These are phyloP conservation scores for Thymelicus lineola DNA, from an alignment of 2,888 invertebrate species.

Conservation along the genomic window DNA sequence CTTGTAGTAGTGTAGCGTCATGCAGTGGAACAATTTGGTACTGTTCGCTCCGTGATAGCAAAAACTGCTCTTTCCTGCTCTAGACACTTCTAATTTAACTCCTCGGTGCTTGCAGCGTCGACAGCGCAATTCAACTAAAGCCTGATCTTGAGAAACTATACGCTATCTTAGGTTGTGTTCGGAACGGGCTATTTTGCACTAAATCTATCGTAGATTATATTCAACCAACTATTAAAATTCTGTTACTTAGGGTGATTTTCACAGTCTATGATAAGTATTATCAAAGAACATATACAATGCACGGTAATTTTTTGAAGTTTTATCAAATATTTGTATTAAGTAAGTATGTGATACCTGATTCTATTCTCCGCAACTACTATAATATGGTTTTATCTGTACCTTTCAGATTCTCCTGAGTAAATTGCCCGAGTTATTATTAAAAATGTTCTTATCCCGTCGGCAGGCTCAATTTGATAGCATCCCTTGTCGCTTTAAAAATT, in stretches of 20 bases:
- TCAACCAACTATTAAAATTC: background rate
- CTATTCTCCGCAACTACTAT: background rate
- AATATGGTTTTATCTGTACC: slow-evolving; percentile 9
- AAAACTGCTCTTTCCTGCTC: slow-evolving; percentile 46
- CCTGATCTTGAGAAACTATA: slow-evolving; percentile 36
- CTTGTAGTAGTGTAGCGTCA: slow-evolving; percentile 1
- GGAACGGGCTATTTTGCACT: slow-evolving; percentile 20
- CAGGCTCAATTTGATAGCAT: slow-evolving; percentile 46
- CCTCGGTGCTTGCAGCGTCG: slow-evolving; percentile 36
- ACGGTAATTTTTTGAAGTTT: too few species aligned
- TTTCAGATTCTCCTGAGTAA: slow-evolving; percentile 19
- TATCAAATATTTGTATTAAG: too few species aligned
- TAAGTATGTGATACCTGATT: too few species aligned
- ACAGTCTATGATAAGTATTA: background rate
- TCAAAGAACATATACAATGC: too few species aligned
- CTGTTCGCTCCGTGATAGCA: slow-evolving; percentile 27
- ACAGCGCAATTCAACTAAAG: slow-evolving; percentile 35
- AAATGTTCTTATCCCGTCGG: slow-evolving; percentile 43
- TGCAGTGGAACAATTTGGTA: slow-evolving; percentile 32
- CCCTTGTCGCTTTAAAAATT: slow-evolving; percentile 49
- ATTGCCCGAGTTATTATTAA: slow-evolving; percentile 38
- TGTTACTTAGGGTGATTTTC: background rate
- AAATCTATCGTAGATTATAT: slow-evolving; percentile 21
- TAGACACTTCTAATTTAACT: slow-evolving; percentile 47
- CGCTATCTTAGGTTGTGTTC: slow-evolving; percentile 26